Evolutionary conservation across 2,797 vertebrate genomes (phyloP), one percentile per base, ranked within the genome.

Genomic region (Emydoidea blandingii): DNA sequence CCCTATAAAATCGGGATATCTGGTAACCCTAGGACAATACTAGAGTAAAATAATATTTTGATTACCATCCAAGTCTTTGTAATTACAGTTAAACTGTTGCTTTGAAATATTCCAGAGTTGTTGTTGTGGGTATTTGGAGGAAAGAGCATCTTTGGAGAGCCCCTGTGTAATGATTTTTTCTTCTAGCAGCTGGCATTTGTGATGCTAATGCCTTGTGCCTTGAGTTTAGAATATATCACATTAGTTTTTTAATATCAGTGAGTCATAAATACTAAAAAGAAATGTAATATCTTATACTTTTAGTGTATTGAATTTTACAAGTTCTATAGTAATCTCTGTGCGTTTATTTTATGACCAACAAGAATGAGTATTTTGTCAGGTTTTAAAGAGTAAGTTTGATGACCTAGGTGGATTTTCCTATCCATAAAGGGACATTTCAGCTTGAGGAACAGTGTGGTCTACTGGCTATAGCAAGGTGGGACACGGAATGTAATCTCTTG

Each of bases 401-500:
- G 47, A 52, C 2, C 5, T 11, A 37, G 44, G 14, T 83, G 34
- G 54, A 59, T 29, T 53, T 59, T 50, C n/a, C 27, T 34, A n/a
- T 16, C 14, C 37, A 27, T 4, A 15, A 0, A 0, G 2, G n/a
- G 37, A 25, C 1, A 0, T 21, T 31, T n/a, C 56, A n/a, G 29
- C 15, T 62, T 37, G 57, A 47, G 80, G 56, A 49, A 23, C 34
- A 27, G 18, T 25, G 34, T 79, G 15, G 44, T 79, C 18, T 37
- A 68, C n/a, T 21, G n/a, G 37, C 37, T 56, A 34, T 85, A 5
- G 12, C 0, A 1, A 21, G 47, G 49, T 31, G 23, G 50, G 65
- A 47, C 56, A 11, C n/a, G 27, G n/a, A 62, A 0, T 34, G 2
- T n/a, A 18, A 5, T 0, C 34, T 37, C 0, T 80, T 27, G 34